Base-by-base conservation (phyloP, 2,888 invertebrate species). In the Diplolepis rosae region DNA sequence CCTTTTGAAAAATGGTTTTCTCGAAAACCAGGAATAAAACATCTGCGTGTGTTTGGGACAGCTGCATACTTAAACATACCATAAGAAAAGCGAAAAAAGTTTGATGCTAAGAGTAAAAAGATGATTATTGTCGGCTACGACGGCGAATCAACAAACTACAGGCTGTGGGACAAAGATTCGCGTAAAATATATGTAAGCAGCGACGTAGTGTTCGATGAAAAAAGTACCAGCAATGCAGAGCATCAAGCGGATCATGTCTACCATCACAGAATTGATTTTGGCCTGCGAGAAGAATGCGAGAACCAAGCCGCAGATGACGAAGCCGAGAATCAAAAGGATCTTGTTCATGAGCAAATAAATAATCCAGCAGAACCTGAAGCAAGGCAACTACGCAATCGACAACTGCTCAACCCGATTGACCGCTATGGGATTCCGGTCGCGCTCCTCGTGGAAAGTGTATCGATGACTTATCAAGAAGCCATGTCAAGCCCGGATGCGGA, bases 41-140 rank as follows among this genome's bases (percentile, higher is more conserved):
- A 83, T 56, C 9, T 83, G 3, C 73, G 76, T 30, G 70, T 79
- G 15, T 84, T 84, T 73, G 83, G 80, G 2, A 22, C 65, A n/a
- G 66, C 65, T 6, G 74, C 75, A 0, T 75, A 69, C 48, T 27
- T 72, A 30, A 24, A 71, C 28, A 51, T 74, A 13, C 67, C 18
- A 1, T 75, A 79, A 28, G 50, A 74, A 61, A 48, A 65, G 7
- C 32, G 42, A 1, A 51, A 61, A 18, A 69, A 70, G 66, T 68
- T 51, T n/a, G 71, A 72, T n/a, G 5, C 51, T 1, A 68, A 51
- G 51, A 48, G 51, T 3, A 51, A 65, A 22, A 72, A 67, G 39
- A 1, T 65, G 7, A 67, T 70, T 9, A 24, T 73, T 1, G 68
- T 71, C 4, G 71, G 69, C 42, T 74, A 74, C 28, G 50, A 74